phyloP scores from a whole-genome alignment of 2,113 vertebrate genomes.

The Sinocyclocheilus rhinocerous region DNA sequence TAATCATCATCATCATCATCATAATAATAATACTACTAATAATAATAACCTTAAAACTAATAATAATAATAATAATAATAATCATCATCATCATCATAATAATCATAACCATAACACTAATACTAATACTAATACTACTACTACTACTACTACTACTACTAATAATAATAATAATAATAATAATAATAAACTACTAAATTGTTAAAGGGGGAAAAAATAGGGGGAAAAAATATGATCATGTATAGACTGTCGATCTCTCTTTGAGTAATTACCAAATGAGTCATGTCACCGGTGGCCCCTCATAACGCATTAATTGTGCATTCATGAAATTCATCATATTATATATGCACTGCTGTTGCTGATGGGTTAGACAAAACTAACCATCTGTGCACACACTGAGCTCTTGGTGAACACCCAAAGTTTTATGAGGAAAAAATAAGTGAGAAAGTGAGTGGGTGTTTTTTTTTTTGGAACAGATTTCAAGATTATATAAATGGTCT shows the following conservation, averaged over 20 bases:
- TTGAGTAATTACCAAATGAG: neutral
- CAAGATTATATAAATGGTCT: conserved; percentile 68
- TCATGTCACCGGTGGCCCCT: neutral
- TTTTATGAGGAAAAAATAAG: conserved; percentile 15
- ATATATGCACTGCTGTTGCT: conserved; percentile 12
- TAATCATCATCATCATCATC: too few species aligned
- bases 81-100: too few species aligned
- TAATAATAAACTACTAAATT: too few species aligned
- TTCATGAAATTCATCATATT: conserved; percentile 17
- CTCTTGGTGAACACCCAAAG: conserved; percentile 27
- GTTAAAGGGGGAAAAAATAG: too few species aligned
- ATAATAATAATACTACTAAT: too few species aligned
- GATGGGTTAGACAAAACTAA: neutral
- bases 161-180: too few species aligned
- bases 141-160: too few species aligned
- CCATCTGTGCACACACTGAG: conserved; percentile 9
- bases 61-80: too few species aligned
- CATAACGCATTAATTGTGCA: conserved; percentile 7
- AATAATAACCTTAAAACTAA: too few species aligned
- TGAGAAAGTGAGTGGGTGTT: conserved; percentile 24
- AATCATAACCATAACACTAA: too few species aligned
- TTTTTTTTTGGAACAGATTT: conserved; percentile 62
- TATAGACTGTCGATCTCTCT: neutral
- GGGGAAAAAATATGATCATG: rapidly evolving
- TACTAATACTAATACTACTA: too few species aligned